Evolutionary conservation across 1,140 invertebrate species (phyloP).

Genomic region (Oedothorax gibbosus): DNA sequence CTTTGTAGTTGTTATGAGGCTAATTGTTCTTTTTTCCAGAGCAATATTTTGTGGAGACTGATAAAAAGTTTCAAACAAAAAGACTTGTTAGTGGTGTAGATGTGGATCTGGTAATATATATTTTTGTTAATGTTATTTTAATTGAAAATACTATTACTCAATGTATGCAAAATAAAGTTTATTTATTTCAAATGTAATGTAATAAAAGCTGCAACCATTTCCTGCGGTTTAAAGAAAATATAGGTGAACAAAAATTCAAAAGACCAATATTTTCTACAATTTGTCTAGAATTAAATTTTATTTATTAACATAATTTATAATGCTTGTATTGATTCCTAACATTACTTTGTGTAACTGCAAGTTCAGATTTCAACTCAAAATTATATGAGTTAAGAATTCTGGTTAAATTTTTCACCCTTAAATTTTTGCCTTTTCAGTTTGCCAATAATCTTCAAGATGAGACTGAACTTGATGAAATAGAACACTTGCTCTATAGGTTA

Average conservation of each 20-base stretch:
- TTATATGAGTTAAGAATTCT: not conserved
- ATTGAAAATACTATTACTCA: not conserved
- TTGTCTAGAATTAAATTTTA: too few species aligned
- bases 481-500: constrained; percentile 73
- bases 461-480: constrained; percentile 75
- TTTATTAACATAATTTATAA: too few species aligned
- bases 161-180: too few species aligned
- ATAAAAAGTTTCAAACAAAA: constrained; percentile 64
- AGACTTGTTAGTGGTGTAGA: constrained; percentile 64
- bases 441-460: constrained; percentile 21
- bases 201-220: too few species aligned
- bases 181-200: too few species aligned
- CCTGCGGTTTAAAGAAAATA: too few species aligned
- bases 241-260: too few species aligned
- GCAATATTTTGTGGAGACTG: constrained; percentile 64
- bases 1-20: too few species aligned
- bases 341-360: not conserved
- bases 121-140: not conserved
- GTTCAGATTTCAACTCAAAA: not conserved
- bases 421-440: constrained; percentile 51
- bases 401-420: not conserved
- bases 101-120: constrained; percentile 63
- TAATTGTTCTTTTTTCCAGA: constrained; percentile 33
- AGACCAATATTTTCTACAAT: too few species aligned
- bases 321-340: too few species aligned